Evolutionary conservation across 2,113 vertebrate genomes (phyloP), one percentile per base, ranked within the genome.

Genomic region (Gila orcuttii): DNA sequence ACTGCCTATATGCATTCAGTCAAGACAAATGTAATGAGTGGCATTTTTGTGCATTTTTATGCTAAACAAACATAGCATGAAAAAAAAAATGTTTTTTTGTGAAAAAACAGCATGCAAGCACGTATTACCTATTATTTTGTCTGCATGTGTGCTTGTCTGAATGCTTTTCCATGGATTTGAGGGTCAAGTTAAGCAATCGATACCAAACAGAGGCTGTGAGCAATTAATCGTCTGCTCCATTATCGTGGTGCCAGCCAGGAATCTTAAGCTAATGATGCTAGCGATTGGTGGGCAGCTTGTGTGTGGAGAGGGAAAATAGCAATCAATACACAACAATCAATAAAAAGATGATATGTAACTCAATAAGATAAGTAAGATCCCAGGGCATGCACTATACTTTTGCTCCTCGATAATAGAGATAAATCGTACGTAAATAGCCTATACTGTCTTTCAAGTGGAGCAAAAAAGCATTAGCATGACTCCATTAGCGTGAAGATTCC

Each of bases 181-280:
- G 45, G 42, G 50, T 79, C 78, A 50, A 21, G 21, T 73, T 68
- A 25, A 36, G 1, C 57, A 42, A 83, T 88, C 79, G 64, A 86
- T 86, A 25, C 19, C 15, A 68, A 86, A 85, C 73, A 55, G 47
- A 76, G 81, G 73, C 64, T 52, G 62, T 78, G 84, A 42, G 74
- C 85, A 85, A 83, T 88, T 83, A 83, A 88, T 86, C 87, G 85
- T 78, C 73, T 19, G 33, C 36, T 82, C 71, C 79, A 85, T 88
- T 83, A 86, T 31, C 28, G 39, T 36, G 66, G 59, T 79, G 79
- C 50, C 80, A 85, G 64, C 84, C 71, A 85, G 66, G 47, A 73
- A 75, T 81, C 79, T 78, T 82, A 39, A 85, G 52, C 69, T 82
- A 87, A 87, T 85, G 33, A 76, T 79, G 60, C 23, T 66, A 33